Evolutionary conservation across 2,113 vertebrate species (phyloP).

Genomic region (Brachionichthys hirsutus): DNA sequence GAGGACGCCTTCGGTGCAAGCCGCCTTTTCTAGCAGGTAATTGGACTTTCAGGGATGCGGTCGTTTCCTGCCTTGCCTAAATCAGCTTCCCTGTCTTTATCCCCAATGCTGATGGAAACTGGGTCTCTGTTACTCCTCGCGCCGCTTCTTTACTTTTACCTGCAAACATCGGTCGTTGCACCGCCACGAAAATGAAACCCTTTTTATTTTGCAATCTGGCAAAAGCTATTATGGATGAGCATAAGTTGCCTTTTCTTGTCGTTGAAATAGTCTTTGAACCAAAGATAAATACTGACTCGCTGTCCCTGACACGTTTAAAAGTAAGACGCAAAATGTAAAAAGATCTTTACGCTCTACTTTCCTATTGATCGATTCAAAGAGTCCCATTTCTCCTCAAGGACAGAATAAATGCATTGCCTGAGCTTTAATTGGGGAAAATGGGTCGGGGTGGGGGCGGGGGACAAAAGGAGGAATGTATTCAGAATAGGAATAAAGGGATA

Average conservation of each 20-base stretch:
- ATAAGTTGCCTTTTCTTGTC: no score
- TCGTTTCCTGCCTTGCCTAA: slow-evolving; percentile 31
- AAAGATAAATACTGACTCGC: not conserved
- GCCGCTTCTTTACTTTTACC: no score
- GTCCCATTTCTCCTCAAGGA: slow-evolving; percentile 7
- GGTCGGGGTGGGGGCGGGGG: no score
- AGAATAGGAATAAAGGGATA: slow-evolving; percentile 7
- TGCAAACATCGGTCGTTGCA: no score
- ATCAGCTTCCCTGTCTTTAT: no score
- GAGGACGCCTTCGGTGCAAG: slow-evolving; percentile 30
- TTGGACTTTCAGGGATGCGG: slow-evolving; percentile 32
- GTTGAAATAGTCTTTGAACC: not conserved
- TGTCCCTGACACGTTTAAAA: not conserved
- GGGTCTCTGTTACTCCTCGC: no score
- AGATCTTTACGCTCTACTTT: not conserved
- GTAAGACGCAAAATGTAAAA: not conserved
- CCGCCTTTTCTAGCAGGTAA: slow-evolving; percentile 47
- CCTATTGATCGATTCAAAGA: slow-evolving; percentile 3
- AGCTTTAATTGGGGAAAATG: not conserved
- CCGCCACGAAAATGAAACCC: no score
- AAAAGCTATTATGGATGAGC: not conserved
- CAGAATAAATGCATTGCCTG: not conserved
- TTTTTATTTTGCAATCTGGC: not conserved
- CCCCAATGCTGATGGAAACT: no score
- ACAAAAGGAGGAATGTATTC: slow-evolving; percentile 1